Percentiles rank a stretch among this genome's conserved stretches.
Conservation (phyloP, 1,140 invertebrate species). For the Aethina tumida region DNA sequence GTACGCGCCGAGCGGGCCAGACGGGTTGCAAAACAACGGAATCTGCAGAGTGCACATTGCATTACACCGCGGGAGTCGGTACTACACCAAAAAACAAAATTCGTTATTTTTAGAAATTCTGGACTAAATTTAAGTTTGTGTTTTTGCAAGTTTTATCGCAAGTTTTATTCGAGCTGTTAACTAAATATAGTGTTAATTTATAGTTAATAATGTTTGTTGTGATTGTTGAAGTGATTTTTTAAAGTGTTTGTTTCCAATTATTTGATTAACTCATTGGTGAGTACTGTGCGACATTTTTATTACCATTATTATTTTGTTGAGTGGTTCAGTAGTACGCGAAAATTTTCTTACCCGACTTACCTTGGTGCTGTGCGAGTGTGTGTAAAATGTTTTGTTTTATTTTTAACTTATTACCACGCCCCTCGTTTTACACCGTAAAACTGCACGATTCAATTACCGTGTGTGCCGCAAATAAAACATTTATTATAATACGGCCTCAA, state of each 20-base stretch:
- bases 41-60: conserved; percentile 33
- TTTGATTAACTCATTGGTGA: conserved; percentile 12
- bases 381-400: too few species aligned
- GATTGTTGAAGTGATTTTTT: conserved; percentile 30
- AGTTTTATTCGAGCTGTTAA: conserved; percentile 18
- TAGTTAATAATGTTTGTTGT: conserved; percentile 34
- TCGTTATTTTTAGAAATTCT: conserved; percentile 22
- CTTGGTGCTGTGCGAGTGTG: too few species aligned
- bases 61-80: conserved; percentile 35
- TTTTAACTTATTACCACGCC: too few species aligned
- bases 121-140: conserved; percentile 19
- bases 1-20: conserved; percentile 20
- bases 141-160: conserved; percentile 18
- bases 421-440: too few species aligned
- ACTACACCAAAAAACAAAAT: conserved; percentile 33
- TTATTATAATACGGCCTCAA: too few species aligned
- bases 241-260: conserved; percentile 3
- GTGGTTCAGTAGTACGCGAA: too few species aligned
- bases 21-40: conserved; percentile 32
- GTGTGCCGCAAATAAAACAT: too few species aligned
- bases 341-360: too few species aligned
- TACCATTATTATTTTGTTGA: too few species aligned
- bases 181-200: conserved; percentile 23
- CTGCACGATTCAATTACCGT: too few species aligned
- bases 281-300: too few species aligned